Conservation (phyloP, 2,888 invertebrate genomes). For the Agapostemon virescens region DNA sequence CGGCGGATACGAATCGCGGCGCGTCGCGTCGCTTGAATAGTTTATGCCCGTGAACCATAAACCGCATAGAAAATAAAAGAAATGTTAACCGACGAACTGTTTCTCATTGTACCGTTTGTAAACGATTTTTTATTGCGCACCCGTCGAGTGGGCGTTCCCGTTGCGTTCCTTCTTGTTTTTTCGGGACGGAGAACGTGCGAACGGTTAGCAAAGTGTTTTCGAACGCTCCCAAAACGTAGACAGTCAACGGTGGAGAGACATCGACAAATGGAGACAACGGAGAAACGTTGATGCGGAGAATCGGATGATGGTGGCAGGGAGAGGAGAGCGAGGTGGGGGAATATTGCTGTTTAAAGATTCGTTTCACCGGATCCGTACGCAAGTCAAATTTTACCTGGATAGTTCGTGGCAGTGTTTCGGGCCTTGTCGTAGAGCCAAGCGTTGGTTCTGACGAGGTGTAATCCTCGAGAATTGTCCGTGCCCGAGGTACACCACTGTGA, state of each 20-base stretch:
- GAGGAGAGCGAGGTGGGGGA: neutral
- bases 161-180: constrained; percentile 38
- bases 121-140: constrained; percentile 36
- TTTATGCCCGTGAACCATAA: constrained; percentile 34
- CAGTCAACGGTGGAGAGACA: constrained; percentile 7
- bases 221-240: constrained; percentile 25
- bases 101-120: constrained; percentile 5
- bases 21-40: constrained; percentile 27
- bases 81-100: constrained; percentile 35
- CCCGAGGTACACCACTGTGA: constrained; percentile 79
- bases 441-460: constrained; percentile 78
- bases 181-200: constrained; percentile 12
- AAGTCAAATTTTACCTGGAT: constrained; percentile 76
- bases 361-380: constrained; percentile 47
- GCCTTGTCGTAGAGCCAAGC: constrained; percentile 76
- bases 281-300: neutral
- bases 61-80: constrained; percentile 15
- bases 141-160: constrained; percentile 55
- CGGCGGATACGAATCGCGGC: constrained; percentile 25
- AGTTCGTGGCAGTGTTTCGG: constrained; percentile 78
- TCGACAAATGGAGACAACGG: neutral
- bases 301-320: too few relatives aligned
- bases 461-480: constrained; percentile 80
- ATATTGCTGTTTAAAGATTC: constrained; percentile 10
- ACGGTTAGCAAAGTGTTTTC: neutral